Evolutionary conservation across 2,797 vertebrate genomes (phyloP).

Genomic region (Helicolenus hilgendorfi): DNA sequence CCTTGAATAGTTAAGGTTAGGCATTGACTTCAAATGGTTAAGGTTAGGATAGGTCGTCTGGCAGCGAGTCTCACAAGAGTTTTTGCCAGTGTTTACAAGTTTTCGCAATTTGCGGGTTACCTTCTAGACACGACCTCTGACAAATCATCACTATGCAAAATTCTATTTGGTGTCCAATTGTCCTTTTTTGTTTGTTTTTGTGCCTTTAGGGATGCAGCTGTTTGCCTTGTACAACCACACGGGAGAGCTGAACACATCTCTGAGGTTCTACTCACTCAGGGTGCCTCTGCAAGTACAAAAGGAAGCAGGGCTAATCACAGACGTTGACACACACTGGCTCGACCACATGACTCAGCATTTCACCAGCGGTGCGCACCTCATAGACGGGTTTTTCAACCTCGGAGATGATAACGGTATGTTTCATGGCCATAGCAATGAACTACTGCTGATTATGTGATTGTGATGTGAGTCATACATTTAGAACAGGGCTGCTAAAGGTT

Average conservation of each 20-base stretch:
- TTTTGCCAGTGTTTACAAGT: not conserved
- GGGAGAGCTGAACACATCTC: conserved; percentile 85
- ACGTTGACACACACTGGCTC: conserved; percentile 95
- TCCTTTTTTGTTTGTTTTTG: not conserved
- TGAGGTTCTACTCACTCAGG: conserved; percentile 94
- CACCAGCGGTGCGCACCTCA: conserved; percentile 93
- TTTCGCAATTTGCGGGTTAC: not conserved
- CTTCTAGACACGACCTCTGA: not conserved
- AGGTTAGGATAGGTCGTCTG: not conserved
- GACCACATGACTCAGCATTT: conserved; percentile 99
- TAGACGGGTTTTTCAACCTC: conserved; percentile 95
- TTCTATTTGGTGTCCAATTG: not conserved
- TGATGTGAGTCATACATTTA: not conserved
- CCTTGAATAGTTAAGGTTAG: no score
- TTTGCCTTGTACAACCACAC: conserved; percentile 96
- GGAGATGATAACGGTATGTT: conserved; percentile 89
- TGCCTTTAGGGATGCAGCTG: conserved; percentile 90
- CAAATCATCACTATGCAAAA: not conserved
- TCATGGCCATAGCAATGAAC: not conserved
- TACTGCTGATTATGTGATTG: not conserved
- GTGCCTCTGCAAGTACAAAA: conserved; percentile 94
- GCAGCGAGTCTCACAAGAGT: no score
- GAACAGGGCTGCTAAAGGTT: not conserved
- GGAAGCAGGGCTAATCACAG: conserved; percentile 92
- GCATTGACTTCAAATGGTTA: not conserved